These are phyloP conservation scores for Hymenochirus boettgeri DNA, from an alignment of 2,113 vertebrate species.

Conservation along the genomic window DNA sequence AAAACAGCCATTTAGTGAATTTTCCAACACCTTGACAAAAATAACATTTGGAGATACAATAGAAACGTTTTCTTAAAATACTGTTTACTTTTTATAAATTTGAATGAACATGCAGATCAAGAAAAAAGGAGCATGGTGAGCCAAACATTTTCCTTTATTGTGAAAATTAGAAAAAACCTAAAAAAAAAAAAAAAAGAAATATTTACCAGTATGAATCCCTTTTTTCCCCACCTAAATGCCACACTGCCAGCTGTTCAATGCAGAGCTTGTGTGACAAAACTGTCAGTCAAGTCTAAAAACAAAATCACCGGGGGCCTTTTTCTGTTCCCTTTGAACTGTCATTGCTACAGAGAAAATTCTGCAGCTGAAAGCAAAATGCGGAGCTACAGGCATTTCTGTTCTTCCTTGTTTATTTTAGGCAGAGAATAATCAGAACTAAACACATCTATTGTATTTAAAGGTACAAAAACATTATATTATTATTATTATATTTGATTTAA, in stretches of 20 bases:
- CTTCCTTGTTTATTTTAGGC: neutral
- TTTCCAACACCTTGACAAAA: too few species aligned
- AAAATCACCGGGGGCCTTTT: neutral
- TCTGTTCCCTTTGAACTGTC: conserved; percentile 21
- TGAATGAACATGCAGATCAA: too few species aligned
- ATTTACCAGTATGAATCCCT: neutral
- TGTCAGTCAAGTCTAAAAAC: conserved; percentile 7
- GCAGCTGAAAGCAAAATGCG: conserved; percentile 20
- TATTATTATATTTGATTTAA: too few species aligned
- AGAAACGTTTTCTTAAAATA: too few species aligned
- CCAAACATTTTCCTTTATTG: too few species aligned
- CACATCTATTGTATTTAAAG: neutral
- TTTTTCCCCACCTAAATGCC: neutral
- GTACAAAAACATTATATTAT: too few species aligned
- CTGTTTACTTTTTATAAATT: too few species aligned
- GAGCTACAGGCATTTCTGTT: conserved; percentile 10
- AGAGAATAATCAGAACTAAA: neutral
- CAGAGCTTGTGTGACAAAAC: conserved; percentile 15
- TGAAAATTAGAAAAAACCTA: too few species aligned
- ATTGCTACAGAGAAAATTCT: conserved; percentile 12
- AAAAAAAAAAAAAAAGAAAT: conserved; percentile 6
- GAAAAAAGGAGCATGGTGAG: too few species aligned
- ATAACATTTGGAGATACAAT: too few species aligned
- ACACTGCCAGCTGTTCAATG: conserved; percentile 13
- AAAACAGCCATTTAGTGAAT: too few species aligned